Base-by-base conservation (phyloP, 1,140 invertebrate genomes). In the Habropoda laboriosa region DNA sequence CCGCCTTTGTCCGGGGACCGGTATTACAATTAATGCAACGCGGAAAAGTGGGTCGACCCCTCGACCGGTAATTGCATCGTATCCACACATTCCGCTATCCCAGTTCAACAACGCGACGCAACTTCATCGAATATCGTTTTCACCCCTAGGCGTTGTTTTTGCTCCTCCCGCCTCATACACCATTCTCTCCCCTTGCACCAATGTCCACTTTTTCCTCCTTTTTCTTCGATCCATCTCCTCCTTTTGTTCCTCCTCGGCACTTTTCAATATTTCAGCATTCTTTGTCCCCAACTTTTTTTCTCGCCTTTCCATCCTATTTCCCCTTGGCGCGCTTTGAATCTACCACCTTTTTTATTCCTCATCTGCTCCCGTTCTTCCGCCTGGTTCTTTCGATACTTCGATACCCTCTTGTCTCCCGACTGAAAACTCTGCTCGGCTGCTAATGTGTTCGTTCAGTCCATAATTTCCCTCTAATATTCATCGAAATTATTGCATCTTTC, bases 11-110 rank as follows among this genome's bases (percentile, higher is more conserved):
- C 45, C 7, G 57, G 57, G 42, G 40, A 13, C 38, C 45, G 60
- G 45, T 71, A 61, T 87, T 85, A 83, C 85, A 81, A 88, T 88
- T 86, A 88, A 87, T 76, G 76, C 80, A 67, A 32, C 78, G 49
- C 24, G 51, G 47, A 35, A 78, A 86, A 86, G 78, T 85, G 71
- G 73, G 60, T 82, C 79, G 67, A 74, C 68, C 58, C 77, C 42
- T 60, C 40, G 64, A n/a, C 45, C 74, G 74, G 79, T 88, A 88
- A 88, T 88, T 85, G 81, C 79, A 64, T 79, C 73, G 80, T 74
- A 83, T 86, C 85, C 85, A 80, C 81, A 64, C 71, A 60, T n/a
- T n/a, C n/a, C 75, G 24, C n/a, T n/a, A 35, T 42, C 51, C 12
- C 21, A 16, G 30, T 38, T 73, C 45, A 12, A 47, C 45, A 4